Evolutionary conservation across 1,140 invertebrate genomes (phyloP).

Genomic region (Calephelis nemesis): DNA sequence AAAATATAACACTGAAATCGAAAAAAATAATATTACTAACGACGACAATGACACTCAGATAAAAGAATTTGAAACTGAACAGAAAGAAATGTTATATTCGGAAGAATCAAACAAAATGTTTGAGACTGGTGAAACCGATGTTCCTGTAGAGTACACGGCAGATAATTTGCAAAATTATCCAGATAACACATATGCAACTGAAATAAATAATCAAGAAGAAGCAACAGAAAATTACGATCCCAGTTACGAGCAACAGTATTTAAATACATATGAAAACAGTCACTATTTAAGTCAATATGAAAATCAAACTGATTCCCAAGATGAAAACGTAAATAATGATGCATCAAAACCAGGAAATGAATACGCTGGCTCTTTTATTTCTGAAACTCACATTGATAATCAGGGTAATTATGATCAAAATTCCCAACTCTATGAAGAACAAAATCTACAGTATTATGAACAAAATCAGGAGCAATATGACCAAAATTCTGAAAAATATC

Average conservation of each 20-base stretch:
- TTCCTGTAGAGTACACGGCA: constrained; percentile 30
- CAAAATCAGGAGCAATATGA: constrained; percentile 25
- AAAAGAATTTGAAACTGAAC: constrained; percentile 53
- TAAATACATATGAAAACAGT: constrained; percentile 28
- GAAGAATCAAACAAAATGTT: constrained; percentile 41
- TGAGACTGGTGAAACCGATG: constrained; percentile 35
- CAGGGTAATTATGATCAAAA: too few relatives aligned
- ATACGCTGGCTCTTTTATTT: not conserved
- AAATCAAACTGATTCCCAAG: constrained; percentile 13
- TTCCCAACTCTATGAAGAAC: not conserved
- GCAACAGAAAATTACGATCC: constrained; percentile 53
- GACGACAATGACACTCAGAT: constrained; percentile 26
- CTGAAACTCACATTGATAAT: not conserved
- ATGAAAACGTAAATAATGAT: constrained; percentile 12
- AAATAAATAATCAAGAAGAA: constrained; percentile 55
- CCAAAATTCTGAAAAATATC: constrained; percentile 15
- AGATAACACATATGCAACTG: constrained; percentile 42
- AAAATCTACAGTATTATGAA: constrained; percentile 15
- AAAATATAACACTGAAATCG: constrained; percentile 8
- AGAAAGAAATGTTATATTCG: constrained; percentile 54
- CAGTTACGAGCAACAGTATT: constrained; percentile 56
- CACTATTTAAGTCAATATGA: constrained; percentile 20
- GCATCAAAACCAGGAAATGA: not conserved
- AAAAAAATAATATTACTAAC: constrained; percentile 7
- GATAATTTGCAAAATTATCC: constrained; percentile 43